Percentiles rank a stretch among this genome's conserved stretches.
Conservation (phyloP, 35 echinoderm and acorn worm genomes). For the Lytechinus pictus region DNA sequence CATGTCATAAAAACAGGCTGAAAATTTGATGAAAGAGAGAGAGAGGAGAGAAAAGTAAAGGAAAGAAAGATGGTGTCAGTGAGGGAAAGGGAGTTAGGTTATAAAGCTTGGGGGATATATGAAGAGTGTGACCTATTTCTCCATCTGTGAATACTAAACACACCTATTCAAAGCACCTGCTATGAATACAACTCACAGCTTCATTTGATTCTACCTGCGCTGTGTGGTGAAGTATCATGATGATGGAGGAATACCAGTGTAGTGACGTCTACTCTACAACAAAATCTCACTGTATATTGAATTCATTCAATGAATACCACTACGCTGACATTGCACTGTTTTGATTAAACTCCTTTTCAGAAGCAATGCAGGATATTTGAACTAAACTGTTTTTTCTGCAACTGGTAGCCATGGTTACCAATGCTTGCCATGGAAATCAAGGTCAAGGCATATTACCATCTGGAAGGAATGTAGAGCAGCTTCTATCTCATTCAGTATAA, state of each 20-base stretch:
- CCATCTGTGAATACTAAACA: not conserved
- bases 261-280: not conserved
- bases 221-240: not conserved
- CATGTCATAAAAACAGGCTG: too few species aligned
- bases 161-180: not conserved
- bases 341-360: not conserved
- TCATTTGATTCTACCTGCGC: not conserved
- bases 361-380: not conserved
- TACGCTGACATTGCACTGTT: not conserved
- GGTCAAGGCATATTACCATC: not conserved
- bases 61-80: too few species aligned
- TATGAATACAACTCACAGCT: not conserved
- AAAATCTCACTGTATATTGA: not conserved
- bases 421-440: not conserved
- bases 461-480: not conserved
- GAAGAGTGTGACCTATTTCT: conserved; percentile 2
- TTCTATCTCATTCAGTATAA: not conserved
- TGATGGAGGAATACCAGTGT: not conserved
- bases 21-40: not conserved
- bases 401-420: not conserved
- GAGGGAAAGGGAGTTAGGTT: not conserved
- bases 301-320: not conserved
- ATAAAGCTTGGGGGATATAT: not conserved
- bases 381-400: not conserved
- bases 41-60: not conserved